Percentiles rank a stretch among this genome's conserved stretches.
Conservation (phyloP, 2,888 invertebrate species). For the Megastigmus dorsalis region DNA sequence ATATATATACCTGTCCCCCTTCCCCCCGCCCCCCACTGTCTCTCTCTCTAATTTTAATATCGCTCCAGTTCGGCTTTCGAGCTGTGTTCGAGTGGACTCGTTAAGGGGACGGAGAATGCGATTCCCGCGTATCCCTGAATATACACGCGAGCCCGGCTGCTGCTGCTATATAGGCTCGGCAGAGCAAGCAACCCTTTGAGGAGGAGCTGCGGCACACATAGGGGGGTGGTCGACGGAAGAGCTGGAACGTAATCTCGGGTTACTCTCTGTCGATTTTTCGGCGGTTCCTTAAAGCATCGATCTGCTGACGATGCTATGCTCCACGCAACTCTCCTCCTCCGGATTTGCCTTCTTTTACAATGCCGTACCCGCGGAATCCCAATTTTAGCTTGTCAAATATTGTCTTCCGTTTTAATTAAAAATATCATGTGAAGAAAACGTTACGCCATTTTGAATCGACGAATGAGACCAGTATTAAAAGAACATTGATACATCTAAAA, state of each 20-base stretch:
- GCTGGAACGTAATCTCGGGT: conserved; percentile 53
- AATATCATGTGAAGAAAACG: too few species aligned
- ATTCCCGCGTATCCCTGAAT: conserved; percentile 28
- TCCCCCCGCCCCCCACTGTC: neutral
- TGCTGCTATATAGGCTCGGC: too few species aligned
- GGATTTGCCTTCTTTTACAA: too few species aligned
- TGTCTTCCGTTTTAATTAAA: too few species aligned
- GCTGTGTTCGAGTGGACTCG: conserved; percentile 64
- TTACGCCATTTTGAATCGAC: too few species aligned
- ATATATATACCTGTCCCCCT: conserved; percentile 29
- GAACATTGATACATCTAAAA: too few species aligned
- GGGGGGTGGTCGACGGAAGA: neutral
- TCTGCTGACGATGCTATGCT: neutral
- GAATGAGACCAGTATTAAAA: too few species aligned
- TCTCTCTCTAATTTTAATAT: conserved; percentile 67
- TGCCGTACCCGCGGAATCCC: too few species aligned
- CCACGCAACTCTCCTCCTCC: neutral
- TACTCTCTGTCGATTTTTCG: conserved; percentile 35
- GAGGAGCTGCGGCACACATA: conserved; percentile 1
- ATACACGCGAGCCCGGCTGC: neutral
- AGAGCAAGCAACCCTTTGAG: conserved; percentile 45
- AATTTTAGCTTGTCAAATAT: too few species aligned
- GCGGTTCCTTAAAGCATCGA: conserved; percentile 35
- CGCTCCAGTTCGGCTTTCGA: conserved; percentile 63
- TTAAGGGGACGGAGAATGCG: conserved; percentile 56